A percentile compares a stretch with the other conserved stretches of the same genome.
Conservation (phyloP, 92 coral and sea anemone genomes). For the Scolanthus callimorphus region DNA sequence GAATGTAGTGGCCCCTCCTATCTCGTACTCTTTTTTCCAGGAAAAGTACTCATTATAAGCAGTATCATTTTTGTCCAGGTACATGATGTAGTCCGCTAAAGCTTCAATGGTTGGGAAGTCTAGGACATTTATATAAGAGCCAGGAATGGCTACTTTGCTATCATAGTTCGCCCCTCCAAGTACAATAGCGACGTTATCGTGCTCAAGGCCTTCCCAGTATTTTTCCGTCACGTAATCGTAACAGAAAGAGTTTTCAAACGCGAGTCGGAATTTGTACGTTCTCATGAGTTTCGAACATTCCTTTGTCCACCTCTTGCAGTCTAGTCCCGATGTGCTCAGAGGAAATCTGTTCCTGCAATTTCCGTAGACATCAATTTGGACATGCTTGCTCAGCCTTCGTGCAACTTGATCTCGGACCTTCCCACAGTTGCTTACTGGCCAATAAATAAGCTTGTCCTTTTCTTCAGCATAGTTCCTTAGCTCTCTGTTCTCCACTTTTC, state of each 20-base stretch:
- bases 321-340: not conserved
- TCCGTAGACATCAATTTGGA: not conserved
- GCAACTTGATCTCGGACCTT: not conserved
- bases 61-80: not conserved
- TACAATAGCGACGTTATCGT: not conserved
- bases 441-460: not conserved
- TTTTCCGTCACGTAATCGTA: not conserved
- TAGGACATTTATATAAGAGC: not conserved
- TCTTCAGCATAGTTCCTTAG: not conserved
- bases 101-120: not conserved
- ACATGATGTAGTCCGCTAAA: not conserved
- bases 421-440: not conserved
- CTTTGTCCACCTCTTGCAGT: not conserved
- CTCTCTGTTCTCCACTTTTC: too few relatives aligned
- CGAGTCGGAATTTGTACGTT: not conserved
- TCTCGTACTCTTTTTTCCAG: not conserved
- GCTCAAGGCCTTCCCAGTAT: not conserved
- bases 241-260: not conserved
- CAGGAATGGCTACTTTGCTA: not conserved
- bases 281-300: not conserved
- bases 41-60: not conserved
- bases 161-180: not conserved
- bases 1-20: too few relatives aligned
- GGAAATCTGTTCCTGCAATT: not conserved
- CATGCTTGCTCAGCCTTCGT: not conserved